Percentiles rank a stretch among this genome's conserved stretches.
Evolutionary conservation across 2,113 vertebrate genomes (phyloP).

Genomic region (Phylloscopus trochiloides): DNA sequence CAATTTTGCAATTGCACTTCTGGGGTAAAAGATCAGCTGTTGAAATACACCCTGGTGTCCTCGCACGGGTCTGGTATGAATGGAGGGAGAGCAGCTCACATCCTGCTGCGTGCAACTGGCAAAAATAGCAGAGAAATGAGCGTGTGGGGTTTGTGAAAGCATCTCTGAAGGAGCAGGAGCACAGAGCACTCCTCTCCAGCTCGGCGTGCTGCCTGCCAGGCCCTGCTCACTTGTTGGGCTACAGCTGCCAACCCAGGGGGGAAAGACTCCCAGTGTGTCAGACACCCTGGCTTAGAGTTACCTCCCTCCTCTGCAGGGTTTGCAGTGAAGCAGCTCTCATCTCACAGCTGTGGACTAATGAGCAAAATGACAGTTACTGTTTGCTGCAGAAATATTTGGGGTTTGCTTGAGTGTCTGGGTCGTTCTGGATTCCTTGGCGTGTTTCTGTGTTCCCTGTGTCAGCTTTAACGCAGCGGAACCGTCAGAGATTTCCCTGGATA

Average conservation of each 20-base stretch:
- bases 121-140: background rate
- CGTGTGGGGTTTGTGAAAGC: fast-evolving
- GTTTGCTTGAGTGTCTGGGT: background rate
- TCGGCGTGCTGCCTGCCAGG: background rate
- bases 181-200: background rate
- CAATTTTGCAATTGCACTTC: slow-evolving; percentile 13
- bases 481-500: background rate
- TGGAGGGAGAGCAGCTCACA: background rate
- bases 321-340: background rate
- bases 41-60: background rate
- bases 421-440: background rate
- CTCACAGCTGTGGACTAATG: background rate
- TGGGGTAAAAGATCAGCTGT: slow-evolving; percentile 22
- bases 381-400: background rate
- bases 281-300: background rate
- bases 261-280: fast-evolving
- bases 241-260: background rate
- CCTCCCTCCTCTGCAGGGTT: background rate
- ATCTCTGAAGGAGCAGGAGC: background rate
- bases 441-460: background rate
- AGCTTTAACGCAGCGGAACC: fast-evolving
- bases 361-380: background rate
- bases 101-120: background rate
- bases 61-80: background rate
- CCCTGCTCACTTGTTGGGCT: background rate